These are phyloP conservation scores for Sesamia inferens DNA, from an alignment of 2,888 invertebrate species.

Conservation along the genomic window DNA sequence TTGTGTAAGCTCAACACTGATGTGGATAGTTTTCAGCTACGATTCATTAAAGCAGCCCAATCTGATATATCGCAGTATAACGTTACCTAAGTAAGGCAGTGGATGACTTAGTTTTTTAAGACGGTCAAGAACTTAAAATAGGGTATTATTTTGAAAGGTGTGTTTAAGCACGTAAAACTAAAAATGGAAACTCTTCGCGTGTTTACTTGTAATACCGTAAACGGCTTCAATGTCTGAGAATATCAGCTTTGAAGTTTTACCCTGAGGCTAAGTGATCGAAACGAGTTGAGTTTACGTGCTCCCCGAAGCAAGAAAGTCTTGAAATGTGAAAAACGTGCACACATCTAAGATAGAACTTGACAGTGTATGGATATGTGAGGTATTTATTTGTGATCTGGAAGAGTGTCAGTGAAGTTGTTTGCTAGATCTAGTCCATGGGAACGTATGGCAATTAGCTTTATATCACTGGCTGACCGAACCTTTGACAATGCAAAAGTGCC, in stretches of 20 bases:
- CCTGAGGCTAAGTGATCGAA: constrained; percentile 44
- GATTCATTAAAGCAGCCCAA: too few relatives aligned
- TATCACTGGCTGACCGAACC: too few relatives aligned
- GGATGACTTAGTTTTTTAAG: background rate
- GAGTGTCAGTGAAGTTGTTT: too few relatives aligned
- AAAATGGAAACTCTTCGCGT: background rate
- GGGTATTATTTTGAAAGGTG: background rate
- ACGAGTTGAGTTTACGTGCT: constrained; percentile 18
- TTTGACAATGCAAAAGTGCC: too few relatives aligned
- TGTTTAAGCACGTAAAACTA: background rate
- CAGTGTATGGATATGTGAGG: background rate
- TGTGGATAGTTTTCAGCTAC: too few relatives aligned
- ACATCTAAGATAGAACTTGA: background rate
- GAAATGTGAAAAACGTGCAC: constrained; percentile 37
- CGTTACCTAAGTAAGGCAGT: background rate
- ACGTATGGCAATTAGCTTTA: too few relatives aligned
- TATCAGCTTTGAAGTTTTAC: constrained; percentile 47
- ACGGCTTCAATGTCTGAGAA: constrained; percentile 36
- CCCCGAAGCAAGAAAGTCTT: constrained; percentile 38
- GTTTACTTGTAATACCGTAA: constrained; percentile 24
- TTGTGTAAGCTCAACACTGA: too few relatives aligned
- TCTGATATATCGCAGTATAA: too few relatives aligned
- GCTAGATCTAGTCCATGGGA: too few relatives aligned
- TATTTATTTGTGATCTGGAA: background rate
- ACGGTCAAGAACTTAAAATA: background rate